Base-by-base conservation (phyloP, 2,113 vertebrate genomes). In the Prolemur simus region DNA sequence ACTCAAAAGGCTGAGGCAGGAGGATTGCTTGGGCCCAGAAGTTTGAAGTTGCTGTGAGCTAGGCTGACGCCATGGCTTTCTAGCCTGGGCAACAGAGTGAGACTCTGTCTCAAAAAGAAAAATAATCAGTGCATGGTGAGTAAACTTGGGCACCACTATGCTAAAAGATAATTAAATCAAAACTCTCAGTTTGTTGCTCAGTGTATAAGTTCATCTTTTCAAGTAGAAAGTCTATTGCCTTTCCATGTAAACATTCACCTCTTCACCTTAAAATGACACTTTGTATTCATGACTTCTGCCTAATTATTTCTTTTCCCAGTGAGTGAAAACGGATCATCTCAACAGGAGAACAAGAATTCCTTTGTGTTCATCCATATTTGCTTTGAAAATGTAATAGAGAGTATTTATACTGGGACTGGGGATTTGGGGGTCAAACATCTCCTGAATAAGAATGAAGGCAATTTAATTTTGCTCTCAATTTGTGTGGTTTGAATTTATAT, bases 281-380 rank as follows among this genome's bases (percentile, higher is more conserved):
- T 94, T 97, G 97, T 97, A 93, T 73, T 97, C 73, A 98, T 96
- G 89, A 89, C 93, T 89, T 45, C 85, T 96, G 95, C 96, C 95
- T 96, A 98, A 98, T 95, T 95, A 98, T 97, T 98, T 94, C 85
- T 54, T 98, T 97, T 95, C 0, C 7, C 78, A 37, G 13, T 71
- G 78, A 89, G 91, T 98, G 95, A 98, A 98, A 98, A 97, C 92
- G 96, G 98, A 98, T 98, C 98, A 97, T 97, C 49, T 97, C 74
- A 96, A 95, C 96, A 93, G 96, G 87, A 97, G 95, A 98, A 98
- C 97, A 98, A 98, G 97, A 95, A 97, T 98, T 82, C 76, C 71
- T 98, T 98, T 98, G 92, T 98, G 49, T 78, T 97, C 2, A 9
- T 95, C 64, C 73, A 89, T 97, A 92, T 96, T 98, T 95, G 97